A percentile compares a stretch with the other conserved stretches of the same genome.
These are phyloP conservation scores for Aphelinus atriplicis DNA, from an alignment of 1,140 invertebrate genomes.

Conservation along the genomic window DNA sequence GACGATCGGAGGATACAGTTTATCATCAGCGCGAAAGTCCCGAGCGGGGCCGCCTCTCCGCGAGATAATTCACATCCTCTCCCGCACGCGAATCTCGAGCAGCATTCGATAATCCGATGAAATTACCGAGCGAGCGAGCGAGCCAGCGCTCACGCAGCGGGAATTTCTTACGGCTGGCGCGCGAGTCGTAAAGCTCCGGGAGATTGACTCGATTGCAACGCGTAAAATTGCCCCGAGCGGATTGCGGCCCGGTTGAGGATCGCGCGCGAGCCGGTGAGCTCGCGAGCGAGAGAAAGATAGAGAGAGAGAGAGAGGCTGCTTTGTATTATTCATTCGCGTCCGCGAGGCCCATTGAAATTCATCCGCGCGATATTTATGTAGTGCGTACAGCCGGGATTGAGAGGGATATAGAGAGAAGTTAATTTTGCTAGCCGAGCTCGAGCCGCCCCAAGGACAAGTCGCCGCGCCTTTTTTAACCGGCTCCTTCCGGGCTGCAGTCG, in stretches of 20 bases:
- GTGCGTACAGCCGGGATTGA: background rate
- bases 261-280: no score
- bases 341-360: slow-evolving; percentile 11
- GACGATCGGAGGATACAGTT: no score
- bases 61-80: slow-evolving; percentile 4
- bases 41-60: background rate
- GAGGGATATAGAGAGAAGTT: background rate
- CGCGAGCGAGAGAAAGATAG: background rate
- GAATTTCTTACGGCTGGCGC: background rate
- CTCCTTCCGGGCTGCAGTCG: no score
- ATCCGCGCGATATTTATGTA: slow-evolving; percentile 4
- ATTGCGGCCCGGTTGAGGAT: background rate
- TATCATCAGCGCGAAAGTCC: background rate
- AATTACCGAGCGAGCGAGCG: background rate
- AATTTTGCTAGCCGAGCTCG: background rate
- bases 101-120: slow-evolving; percentile 13
- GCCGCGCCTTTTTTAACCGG: background rate
- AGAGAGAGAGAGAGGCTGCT: background rate
- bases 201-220: slow-evolving; percentile 24
- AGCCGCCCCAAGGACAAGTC: background rate
- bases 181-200: slow-evolving; percentile 6
- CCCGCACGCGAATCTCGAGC: slow-evolving; percentile 11
- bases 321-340: slow-evolving; percentile 16
- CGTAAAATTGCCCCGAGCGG: slow-evolving; percentile 1
- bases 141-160: background rate